phyloP scores from a whole-genome alignment of 2,888 invertebrate species.

The Fissipunctia ypsillon region DNA sequence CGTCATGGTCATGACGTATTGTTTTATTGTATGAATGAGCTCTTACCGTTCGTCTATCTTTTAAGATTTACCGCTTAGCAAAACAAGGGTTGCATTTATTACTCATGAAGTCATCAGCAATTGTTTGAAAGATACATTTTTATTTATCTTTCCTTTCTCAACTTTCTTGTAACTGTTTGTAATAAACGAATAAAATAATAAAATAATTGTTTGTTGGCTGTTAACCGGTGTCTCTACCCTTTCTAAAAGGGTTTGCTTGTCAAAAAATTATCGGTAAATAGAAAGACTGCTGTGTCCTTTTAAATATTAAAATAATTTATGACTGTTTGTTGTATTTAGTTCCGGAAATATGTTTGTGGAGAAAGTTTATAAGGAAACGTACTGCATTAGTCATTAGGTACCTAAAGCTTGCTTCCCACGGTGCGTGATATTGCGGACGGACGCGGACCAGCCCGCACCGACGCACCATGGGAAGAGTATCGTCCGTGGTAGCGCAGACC shows the following conservation, averaged over 20 bases:
- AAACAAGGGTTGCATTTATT: conserved; percentile 29
- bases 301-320: not conserved
- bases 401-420: no score
- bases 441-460: no score
- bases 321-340: not conserved
- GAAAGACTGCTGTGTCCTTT: conserved; percentile 4
- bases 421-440: no score
- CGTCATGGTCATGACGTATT: no score
- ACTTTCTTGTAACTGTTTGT: conserved; percentile 42
- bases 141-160: conserved; percentile 17
- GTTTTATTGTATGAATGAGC: no score
- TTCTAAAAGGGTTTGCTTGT: conserved; percentile 53
- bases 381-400: no score
- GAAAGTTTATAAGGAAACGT: no score
- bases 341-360: not conserved
- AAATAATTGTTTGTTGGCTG: conserved; percentile 38
- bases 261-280: conserved; percentile 22
- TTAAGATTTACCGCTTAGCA: no score
- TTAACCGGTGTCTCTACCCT: conserved; percentile 16
- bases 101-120: conserved; percentile 3
- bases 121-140: conserved; percentile 21
- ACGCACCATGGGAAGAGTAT: no score
- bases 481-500: no score
- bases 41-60: no score
- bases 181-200: conserved; percentile 30